Conservation (phyloP, 2,113 vertebrate species). For the Pelvicachromis taeniatus region DNA sequence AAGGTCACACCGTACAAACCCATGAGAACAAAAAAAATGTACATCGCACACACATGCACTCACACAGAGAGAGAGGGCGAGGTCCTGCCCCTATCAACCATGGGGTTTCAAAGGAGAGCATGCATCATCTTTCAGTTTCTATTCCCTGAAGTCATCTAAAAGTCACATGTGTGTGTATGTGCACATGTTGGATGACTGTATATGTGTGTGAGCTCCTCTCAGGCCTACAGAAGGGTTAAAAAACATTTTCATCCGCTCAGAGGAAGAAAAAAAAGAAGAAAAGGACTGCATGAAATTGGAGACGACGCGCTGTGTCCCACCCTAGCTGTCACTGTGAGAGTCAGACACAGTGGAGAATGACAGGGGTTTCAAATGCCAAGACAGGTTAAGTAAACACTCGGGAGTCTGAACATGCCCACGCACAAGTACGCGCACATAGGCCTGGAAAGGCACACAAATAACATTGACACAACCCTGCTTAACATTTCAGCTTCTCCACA, state of each 20-base stretch:
- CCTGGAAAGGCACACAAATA: conserved; percentile 22
- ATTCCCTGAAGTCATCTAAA: conserved; percentile 67
- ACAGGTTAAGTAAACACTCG: conserved; percentile 63
- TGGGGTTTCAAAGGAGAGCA: conserved; percentile 60
- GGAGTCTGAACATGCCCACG: conserved; percentile 28
- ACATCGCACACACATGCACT: conserved; percentile 24
- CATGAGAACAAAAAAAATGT: conserved; percentile 6
- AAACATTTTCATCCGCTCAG: conserved; percentile 38
- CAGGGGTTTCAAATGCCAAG: conserved; percentile 38
- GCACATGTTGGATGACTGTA: not conserved
- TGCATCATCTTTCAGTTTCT: conserved; percentile 57
- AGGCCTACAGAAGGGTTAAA: conserved; percentile 12
- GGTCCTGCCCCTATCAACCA: conserved; percentile 45
- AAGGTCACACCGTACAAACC: conserved; percentile 46
- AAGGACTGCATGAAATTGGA: conserved; percentile 50
- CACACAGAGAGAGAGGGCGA: conserved; percentile 20
- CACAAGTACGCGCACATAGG: not conserved
- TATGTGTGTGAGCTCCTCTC: not conserved
- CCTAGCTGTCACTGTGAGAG: conserved; percentile 54
- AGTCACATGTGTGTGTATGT: conserved; percentile 31
- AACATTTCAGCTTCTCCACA: conserved; percentile 52
- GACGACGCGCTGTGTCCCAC: conserved; percentile 45
- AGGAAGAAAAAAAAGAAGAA: conserved; percentile 21
- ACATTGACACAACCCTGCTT: conserved; percentile 37
- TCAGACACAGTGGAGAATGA: conserved; percentile 42